These are phyloP conservation scores for Nomada fucata DNA, from an alignment of 2,888 invertebrate genomes.

Conservation along the genomic window DNA sequence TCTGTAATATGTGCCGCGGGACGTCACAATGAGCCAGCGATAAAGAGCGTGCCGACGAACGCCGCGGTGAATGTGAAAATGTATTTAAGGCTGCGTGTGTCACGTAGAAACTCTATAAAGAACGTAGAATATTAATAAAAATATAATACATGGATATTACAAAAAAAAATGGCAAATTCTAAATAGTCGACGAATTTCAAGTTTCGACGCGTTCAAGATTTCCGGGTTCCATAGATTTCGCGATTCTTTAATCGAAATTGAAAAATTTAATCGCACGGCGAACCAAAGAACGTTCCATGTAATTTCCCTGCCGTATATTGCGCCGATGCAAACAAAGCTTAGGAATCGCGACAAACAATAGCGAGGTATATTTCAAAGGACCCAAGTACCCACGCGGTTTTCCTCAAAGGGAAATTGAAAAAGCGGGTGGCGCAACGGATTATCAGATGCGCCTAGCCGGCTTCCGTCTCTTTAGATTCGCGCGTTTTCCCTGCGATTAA, in stretches of 20 bases:
- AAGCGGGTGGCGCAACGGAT: conserved; percentile 55
- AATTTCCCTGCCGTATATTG: neutral
- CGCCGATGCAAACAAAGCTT: conserved; percentile 9
- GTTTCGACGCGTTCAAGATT: too few species aligned
- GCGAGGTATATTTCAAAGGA: conserved; percentile 55
- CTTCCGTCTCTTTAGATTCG: conserved; percentile 31
- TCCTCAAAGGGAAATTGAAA: conserved; percentile 42
- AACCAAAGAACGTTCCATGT: neutral
- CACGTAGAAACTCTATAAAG: neutral
- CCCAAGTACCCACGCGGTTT: conserved; percentile 48
- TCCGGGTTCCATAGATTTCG: too few species aligned
- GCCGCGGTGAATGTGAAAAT: conserved; percentile 38
- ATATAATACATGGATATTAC: neutral
- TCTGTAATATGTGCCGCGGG: conserved; percentile 25
- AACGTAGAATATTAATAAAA: neutral
- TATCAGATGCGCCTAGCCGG: conserved; percentile 35
- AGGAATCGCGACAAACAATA: conserved; percentile 52
- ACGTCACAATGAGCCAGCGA: conserved; percentile 34
- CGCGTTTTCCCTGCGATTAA: conserved; percentile 40
- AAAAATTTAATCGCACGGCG: neutral
- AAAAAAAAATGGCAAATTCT: too few species aligned
- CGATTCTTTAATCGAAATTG: too few species aligned
- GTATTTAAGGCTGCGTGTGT: conserved; percentile 3
- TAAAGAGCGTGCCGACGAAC: conserved; percentile 7
- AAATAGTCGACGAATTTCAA: too few species aligned